phyloP scores from a whole-genome alignment of 2,113 vertebrate species.

The Stigmatopora nigra region DNA sequence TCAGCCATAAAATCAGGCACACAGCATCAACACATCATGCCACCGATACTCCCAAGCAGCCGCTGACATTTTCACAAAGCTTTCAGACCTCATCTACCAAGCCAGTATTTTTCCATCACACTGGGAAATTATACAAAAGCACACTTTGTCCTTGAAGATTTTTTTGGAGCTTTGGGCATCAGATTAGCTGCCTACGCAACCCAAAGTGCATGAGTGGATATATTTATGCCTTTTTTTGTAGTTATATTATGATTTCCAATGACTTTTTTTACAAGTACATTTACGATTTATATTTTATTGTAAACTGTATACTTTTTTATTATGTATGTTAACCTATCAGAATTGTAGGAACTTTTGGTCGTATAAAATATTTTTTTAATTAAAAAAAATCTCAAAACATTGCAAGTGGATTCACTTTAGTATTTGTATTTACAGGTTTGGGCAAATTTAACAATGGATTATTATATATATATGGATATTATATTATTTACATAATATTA shows the following conservation, averaged over 20 bases:
- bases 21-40: conserved; percentile 47
- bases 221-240: too few relatives aligned
- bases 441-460: too few relatives aligned
- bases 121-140: background rate
- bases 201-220: too few relatives aligned
- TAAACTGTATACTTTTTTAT: too few relatives aligned
- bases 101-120: background rate
- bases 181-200: too few relatives aligned
- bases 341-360: background rate
- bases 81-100: background rate
- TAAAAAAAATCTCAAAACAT: background rate
- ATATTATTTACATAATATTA: background rate
- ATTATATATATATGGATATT: too few relatives aligned
- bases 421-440: background rate
- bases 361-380: background rate
- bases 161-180: too few relatives aligned
- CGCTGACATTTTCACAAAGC: conserved; percentile 55
- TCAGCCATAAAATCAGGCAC: conserved; percentile 53
- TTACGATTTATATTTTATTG: too few relatives aligned
- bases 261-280: too few relatives aligned
- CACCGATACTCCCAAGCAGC: conserved; percentile 56
- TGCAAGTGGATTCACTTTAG: background rate
- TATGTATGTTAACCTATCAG: background rate
- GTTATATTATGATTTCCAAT: too few relatives aligned
- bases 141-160: background rate